These are phyloP conservation scores for Drymodes brunneopygia DNA, from an alignment of 2,113 vertebrate species.

Conservation along the genomic window DNA sequence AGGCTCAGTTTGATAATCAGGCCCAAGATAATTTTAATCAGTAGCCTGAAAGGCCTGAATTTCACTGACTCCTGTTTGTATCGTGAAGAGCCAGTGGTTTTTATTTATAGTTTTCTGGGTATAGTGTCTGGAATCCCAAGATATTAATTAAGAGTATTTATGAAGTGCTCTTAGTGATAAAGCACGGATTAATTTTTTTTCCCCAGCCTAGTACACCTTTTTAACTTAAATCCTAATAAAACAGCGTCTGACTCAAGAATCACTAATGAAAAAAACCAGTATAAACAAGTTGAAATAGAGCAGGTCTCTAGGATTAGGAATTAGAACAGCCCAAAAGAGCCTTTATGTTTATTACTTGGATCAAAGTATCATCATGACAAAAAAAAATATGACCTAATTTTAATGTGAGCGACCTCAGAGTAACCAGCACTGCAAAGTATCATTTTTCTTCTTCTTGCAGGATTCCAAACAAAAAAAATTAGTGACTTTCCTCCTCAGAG, in stretches of 20 bases:
- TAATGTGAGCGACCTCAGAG: constrained; percentile 80
- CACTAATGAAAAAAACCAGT: constrained; percentile 39
- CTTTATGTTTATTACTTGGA: constrained; percentile 75
- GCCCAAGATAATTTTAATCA: not conserved
- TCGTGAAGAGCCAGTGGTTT: constrained; percentile 53
- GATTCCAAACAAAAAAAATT: constrained; percentile 71
- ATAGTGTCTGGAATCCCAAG: constrained; percentile 56
- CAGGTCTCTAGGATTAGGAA: constrained; percentile 74
- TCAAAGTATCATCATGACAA: constrained; percentile 71
- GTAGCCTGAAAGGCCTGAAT: not conserved
- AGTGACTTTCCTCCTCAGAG: constrained; percentile 76
- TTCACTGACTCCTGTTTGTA: constrained; percentile 32
- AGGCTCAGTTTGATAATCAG: not conserved
- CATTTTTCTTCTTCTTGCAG: constrained; percentile 83
- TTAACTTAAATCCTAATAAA: constrained; percentile 57
- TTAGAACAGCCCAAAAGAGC: constrained; percentile 67
- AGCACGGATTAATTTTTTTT: not conserved
- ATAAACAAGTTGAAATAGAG: constrained; percentile 67
- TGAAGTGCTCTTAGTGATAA: constrained; percentile 61
- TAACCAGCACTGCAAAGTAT: constrained; percentile 80
- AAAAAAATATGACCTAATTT: constrained; percentile 70
- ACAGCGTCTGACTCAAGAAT: constrained; percentile 35
- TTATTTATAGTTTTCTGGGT: constrained; percentile 68
- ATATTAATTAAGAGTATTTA: constrained; percentile 72
- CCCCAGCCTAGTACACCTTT: constrained; percentile 25